These are phyloP conservation scores for Hylomyscus alleni DNA, from an alignment of 2,797 vertebrate species.

Conservation along the genomic window DNA sequence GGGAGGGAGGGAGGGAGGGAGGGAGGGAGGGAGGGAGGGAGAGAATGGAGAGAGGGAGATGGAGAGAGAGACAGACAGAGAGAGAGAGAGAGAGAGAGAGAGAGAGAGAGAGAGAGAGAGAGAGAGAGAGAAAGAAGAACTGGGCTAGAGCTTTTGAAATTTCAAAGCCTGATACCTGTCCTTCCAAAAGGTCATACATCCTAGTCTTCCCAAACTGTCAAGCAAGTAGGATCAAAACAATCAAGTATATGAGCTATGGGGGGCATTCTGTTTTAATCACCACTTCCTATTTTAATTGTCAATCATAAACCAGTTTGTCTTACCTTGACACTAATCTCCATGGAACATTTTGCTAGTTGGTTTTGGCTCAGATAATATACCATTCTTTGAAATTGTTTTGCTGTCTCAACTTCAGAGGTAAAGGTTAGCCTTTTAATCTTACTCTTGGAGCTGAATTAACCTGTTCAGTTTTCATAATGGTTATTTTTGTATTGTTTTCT, in stretches of 20 bases:
- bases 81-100: too few relatives aligned
- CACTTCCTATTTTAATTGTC: background rate
- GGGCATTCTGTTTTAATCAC: background rate
- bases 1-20: fast-evolving
- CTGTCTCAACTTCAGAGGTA: background rate
- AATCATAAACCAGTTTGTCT: background rate
- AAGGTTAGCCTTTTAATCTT: background rate
- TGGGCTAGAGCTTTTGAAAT: background rate
- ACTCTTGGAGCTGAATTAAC: background rate
- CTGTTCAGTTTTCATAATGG: background rate
- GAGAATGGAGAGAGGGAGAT: too few relatives aligned
- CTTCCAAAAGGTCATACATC: background rate
- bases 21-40: too few relatives aligned
- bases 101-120: too few relatives aligned
- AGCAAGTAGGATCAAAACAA: background rate
- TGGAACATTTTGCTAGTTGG: background rate
- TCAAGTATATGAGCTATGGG: background rate
- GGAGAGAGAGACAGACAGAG: too few relatives aligned
- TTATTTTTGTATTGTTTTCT: background rate
- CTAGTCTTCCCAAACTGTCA: background rate
- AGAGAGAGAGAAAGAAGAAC: background rate
- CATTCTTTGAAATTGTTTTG: background rate
- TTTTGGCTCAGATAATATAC: background rate
- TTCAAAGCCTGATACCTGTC: background rate
- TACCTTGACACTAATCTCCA: background rate